Conservation (phyloP, 30 jellyfish, hydroid and myxozoan genomes). For the Hydra vulgaris region DNA sequence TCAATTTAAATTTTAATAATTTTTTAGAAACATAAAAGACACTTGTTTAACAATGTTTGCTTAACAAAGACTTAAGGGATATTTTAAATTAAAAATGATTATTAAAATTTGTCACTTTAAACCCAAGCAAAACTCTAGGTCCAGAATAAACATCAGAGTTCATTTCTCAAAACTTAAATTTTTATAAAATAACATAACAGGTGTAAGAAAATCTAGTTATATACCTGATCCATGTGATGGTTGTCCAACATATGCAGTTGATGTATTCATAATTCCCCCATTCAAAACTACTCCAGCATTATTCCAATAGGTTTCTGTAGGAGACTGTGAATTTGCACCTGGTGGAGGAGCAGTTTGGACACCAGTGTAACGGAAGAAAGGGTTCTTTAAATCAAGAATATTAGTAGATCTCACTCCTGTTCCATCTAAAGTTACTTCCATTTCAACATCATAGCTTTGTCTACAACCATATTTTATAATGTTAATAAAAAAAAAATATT, state of each 20-base stretch:
- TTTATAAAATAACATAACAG: background rate
- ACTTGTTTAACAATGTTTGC: no score
- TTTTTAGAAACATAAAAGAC: no score
- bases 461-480: conserved; percentile 22
- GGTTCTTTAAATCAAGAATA: conserved; percentile 75
- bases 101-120: no score
- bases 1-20: no score
- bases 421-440: conserved; percentile 86
- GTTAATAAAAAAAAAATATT: background rate
- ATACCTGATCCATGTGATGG: conserved; percentile 32
- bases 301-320: conserved; percentile 96
- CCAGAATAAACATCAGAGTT: no score
- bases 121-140: no score
- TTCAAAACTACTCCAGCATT: conserved; percentile 77
- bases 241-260: conserved; percentile 59
- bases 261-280: conserved; percentile 59
- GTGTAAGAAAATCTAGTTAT: background rate
- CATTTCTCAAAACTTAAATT: background rate
- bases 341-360: conserved; percentile 76
- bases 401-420: conserved; percentile 90
- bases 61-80: no score
- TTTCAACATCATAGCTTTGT: conserved; percentile 95
- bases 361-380: conserved; percentile 94
- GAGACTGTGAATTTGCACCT: conserved; percentile 72
- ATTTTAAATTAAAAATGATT: no score